Conservation (phyloP, 2,113 vertebrate genomes). For the Lycocorax pyrrhopterus region DNA sequence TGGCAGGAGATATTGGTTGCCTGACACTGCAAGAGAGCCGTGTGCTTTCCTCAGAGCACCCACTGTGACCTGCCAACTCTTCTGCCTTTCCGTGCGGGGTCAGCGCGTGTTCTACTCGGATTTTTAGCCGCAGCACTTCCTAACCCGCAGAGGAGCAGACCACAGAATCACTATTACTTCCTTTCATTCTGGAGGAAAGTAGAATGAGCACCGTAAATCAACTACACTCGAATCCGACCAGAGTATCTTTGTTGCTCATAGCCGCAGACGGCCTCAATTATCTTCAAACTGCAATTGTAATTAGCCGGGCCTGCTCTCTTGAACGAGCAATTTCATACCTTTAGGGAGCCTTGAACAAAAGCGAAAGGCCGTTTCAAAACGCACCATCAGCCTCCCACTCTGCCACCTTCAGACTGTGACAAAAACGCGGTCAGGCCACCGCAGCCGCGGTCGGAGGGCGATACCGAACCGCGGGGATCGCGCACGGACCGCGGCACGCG, state of each 20-base stretch:
- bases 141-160: neutral
- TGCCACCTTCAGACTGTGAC: neutral
- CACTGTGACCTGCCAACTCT: neutral
- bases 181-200: neutral
- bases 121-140: slow-evolving; percentile 22
- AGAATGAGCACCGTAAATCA: neutral
- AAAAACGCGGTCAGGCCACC: neutral
- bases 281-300: neutral
- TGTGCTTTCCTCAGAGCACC: neutral
- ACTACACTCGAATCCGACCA: neutral
- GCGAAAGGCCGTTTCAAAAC: neutral
- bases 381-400: neutral
- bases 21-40: neutral
- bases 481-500: neutral
- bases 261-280: neutral
- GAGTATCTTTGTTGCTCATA: neutral
- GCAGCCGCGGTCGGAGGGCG: neutral
- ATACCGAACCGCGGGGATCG: neutral
- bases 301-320: neutral
- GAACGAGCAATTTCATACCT: neutral
- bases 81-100: accelerated
- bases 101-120: neutral
- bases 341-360: neutral
- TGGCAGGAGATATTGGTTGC: neutral
- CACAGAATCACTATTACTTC: neutral